Percentiles rank a stretch among this genome's conserved stretches.
These are phyloP conservation scores for Dromas ardeola DNA, from an alignment of 2,113 vertebrate genomes.

Conservation along the genomic window DNA sequence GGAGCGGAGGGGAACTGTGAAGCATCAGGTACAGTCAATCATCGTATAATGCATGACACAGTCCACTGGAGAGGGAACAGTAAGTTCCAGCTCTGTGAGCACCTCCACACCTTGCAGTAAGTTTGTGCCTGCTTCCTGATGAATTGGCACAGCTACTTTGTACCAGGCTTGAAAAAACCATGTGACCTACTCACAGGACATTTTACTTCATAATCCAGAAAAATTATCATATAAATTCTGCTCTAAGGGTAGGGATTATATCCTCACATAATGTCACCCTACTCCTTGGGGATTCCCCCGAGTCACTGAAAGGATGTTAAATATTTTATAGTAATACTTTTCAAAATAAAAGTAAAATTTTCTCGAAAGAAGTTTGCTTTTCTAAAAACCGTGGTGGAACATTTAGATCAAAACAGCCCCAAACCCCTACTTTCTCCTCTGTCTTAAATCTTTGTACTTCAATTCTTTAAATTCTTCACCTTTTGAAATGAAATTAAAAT, in stretches of 20 bases:
- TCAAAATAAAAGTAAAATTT: not conserved
- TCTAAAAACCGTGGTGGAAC: not conserved
- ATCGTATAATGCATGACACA: accelerated
- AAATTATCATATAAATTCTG: not conserved
- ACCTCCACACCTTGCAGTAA: not conserved
- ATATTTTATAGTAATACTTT: not conserved
- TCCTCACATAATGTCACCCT: accelerated
- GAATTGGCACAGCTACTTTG: not conserved
- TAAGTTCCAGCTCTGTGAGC: not conserved
- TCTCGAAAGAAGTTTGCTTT: not conserved
- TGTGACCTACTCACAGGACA: accelerated
- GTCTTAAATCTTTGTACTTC: not conserved
- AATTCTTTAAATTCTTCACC: not conserved
- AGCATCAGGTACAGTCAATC: not conserved
- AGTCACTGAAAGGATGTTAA: not conserved
- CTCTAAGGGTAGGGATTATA: not conserved
- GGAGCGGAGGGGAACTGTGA: not conserved
- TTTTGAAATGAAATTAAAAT: not conserved
- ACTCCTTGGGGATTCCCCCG: not conserved
- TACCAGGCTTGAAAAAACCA: not conserved
- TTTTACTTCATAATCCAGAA: not conserved
- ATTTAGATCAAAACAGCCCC: not conserved
- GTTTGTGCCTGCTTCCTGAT: not conserved
- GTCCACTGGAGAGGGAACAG: not conserved
- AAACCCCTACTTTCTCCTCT: not conserved